Evolutionary conservation across 2,797 vertebrate species (phyloP).

Genomic region (Sciurus vulgaris): DNA sequence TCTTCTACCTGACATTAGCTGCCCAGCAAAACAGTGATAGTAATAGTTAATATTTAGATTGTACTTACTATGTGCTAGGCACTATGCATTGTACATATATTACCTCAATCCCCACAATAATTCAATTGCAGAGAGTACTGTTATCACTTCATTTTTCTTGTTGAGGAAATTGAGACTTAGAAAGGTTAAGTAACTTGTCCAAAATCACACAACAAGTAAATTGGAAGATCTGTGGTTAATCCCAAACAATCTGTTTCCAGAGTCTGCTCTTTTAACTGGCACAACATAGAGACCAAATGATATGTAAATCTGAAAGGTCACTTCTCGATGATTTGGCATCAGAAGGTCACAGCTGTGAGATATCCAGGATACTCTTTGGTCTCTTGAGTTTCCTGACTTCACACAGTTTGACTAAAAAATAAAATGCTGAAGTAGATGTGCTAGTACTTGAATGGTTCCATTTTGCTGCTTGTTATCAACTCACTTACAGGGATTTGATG

Average conservation of each 20-base stretch:
- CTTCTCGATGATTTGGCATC: conserved; percentile 23
- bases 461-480: conserved; percentile 19
- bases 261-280: not conserved
- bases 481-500: conserved; percentile 2
- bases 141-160: conserved; percentile 36
- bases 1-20: not conserved
- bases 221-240: conserved; percentile 27
- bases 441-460: not conserved
- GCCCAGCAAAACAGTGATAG: conserved; percentile 17
- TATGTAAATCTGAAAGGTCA: not conserved
- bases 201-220: conserved; percentile 46
- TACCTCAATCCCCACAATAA: conserved; percentile 25
- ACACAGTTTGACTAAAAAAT: not conserved
- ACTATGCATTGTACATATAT: not conserved
- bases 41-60: conserved; percentile 31
- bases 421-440: not conserved
- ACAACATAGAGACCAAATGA: not conserved
- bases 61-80: not conserved
- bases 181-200: conserved; percentile 42
- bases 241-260: not conserved
- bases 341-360: conserved; percentile 20
- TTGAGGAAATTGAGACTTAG: not conserved
- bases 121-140: not conserved
- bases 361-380: not conserved
- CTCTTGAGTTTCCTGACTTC: conserved; percentile 15